Percentiles rank a stretch among this genome's conserved stretches.
These are phyloP conservation scores for Chrysochloris asiatica DNA, from an alignment of 2,113 vertebrate species.

Conservation along the genomic window DNA sequence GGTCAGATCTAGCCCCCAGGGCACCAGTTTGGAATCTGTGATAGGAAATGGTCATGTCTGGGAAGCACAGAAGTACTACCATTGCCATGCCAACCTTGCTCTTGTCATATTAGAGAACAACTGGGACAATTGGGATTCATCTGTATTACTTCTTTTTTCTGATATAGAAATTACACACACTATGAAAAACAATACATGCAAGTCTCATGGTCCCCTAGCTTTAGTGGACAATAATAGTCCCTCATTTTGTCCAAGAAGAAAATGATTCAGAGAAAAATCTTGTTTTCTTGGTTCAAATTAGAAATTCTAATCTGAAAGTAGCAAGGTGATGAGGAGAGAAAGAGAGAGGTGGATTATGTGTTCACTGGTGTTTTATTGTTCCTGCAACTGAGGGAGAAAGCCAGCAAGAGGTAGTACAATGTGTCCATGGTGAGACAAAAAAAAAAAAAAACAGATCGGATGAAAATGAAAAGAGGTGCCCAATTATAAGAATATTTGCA, in stretches of 20 bases:
- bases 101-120: not conserved
- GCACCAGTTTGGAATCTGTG: not conserved
- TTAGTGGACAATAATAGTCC: not conserved
- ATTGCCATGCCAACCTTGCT: no score
- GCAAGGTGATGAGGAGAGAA: no score
- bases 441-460: not conserved
- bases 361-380: not conserved
- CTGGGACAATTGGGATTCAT: not conserved
- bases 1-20: not conserved
- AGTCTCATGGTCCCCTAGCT: not conserved
- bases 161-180: not conserved
- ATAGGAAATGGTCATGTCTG: not conserved
- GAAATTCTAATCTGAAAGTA: not conserved
- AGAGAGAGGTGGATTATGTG: not conserved
- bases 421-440: not conserved
- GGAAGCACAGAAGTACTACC: not conserved
- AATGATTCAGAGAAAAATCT: not conserved
- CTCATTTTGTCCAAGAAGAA: not conserved
- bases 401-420: no score
- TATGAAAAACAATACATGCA: not conserved
- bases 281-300: not conserved
- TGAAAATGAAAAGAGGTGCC: not conserved
- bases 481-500: not conserved
- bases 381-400: not conserved
- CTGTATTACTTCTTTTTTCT: not conserved